Base-by-base conservation (phyloP, 2,888 invertebrate genomes). In the Monopis laevigella region DNA sequence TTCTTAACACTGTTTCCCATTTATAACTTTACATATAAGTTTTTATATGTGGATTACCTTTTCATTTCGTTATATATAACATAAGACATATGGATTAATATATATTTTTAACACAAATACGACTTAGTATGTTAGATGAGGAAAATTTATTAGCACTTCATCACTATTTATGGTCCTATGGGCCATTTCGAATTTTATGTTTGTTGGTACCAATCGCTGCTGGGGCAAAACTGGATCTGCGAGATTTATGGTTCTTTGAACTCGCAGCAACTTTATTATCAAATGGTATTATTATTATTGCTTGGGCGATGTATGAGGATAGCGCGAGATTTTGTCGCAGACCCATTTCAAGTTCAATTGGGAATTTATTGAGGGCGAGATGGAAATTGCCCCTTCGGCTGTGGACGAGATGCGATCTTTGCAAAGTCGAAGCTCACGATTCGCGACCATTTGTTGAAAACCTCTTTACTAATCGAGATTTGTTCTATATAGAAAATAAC, bases 91-190 rank as follows among this genome's bases (percentile, higher is more conserved):
- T 36, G 36, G 36, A n/a, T 6, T 21, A 36, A 36, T 36, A 21
- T n/a, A 19, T 7, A 36, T 21, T 36, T 36, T 36, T 36, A 36
- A 36, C 36, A 36, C 36, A 18, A 17, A 36, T 17, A 10, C 21
- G 21, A 36, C 36, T n/a, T 21, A 36, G 16, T 36, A 36, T 32
- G 32, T 52, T 53, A 51, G 54, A 54, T 52, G 49, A 51, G 46
- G 47, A 49, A 50, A 53, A 54, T 62, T 62, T 62, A 62, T 59
- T 51, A 52, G 48, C 44, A 48, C 49, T 54, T 51, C 50, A 49
- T 51, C 43, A 46, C 46, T 50, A 56, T 61, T 59, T 60, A 60
- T 53, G 57, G 21, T 19, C 21, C 36, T 21, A 36, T 36, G 36
- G 21, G 36, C 36, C 36, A 36, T 36, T 36, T 36, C 16, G 18